phyloP scores from a whole-genome alignment of 1,140 invertebrate genomes.

The Phymorhynchus buccinoides region DNA sequence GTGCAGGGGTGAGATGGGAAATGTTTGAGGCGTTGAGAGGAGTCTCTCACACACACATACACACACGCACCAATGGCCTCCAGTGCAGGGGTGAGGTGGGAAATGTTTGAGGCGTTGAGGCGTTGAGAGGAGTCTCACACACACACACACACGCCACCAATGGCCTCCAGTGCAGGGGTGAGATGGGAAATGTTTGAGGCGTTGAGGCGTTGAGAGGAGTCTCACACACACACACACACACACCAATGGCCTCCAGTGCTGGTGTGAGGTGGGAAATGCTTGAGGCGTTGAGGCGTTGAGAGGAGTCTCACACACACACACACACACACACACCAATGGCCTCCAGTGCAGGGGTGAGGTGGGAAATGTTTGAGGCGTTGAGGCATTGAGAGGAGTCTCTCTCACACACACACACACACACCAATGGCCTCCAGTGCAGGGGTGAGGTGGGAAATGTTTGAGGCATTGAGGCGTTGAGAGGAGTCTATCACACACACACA shows the following conservation, averaged over 20 bases:
- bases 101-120: constrained; percentile 33
- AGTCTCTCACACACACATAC: not conserved
- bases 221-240: not conserved
- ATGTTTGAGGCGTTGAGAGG: constrained; percentile 30
- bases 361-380: constrained; percentile 34
- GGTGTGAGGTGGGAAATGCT: constrained; percentile 35
- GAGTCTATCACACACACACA: not conserved
- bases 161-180: constrained; percentile 29
- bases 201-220: no score
- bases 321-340: constrained; percentile 30
- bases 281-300: constrained; percentile 13
- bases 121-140: no score
- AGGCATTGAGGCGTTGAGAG: constrained; percentile 22
- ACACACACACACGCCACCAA: constrained; percentile 27
- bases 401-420: not conserved
- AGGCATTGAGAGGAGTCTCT: no score
- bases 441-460: constrained; percentile 32
- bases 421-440: constrained; percentile 35
- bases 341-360: constrained; percentile 28
- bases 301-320: no score
- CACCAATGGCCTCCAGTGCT: constrained; percentile 38
- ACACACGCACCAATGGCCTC: constrained; percentile 37
- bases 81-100: constrained; percentile 24
- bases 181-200: constrained; percentile 33
- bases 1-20: constrained; percentile 18